Conservation (phyloP, 2,113 vertebrate species). For the Cyanoliseus patagonus region DNA sequence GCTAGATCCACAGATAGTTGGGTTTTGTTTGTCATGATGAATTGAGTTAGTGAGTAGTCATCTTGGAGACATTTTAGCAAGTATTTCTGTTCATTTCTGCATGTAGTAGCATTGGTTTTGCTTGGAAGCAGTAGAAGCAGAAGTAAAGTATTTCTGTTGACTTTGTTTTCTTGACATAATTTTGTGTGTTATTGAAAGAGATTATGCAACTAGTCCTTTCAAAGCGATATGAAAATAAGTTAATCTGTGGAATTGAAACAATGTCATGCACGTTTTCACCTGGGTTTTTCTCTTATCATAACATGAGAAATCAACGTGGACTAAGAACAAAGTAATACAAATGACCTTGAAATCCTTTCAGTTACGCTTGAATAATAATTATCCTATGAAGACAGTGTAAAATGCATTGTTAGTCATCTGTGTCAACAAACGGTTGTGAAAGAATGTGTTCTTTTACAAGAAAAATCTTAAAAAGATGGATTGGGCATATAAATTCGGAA, state of each 20-base stretch:
- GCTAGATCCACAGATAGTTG: not conserved
- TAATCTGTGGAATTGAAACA: not conserved
- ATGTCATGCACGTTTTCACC: not conserved
- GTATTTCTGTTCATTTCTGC: not conserved
- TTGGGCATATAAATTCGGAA: not conserved
- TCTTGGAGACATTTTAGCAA: not conserved
- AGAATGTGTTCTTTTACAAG: not conserved
- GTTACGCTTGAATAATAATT: not conserved
- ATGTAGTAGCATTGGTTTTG: not conserved
- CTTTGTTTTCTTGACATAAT: not conserved
- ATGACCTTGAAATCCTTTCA: not conserved
- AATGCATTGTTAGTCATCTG: not conserved
- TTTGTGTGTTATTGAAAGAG: not conserved
- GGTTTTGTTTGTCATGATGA: not conserved
- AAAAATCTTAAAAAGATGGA: not conserved
- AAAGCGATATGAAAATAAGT: not conserved
- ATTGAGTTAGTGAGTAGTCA: not conserved
- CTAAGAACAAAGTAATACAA: not conserved
- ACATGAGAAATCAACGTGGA: not conserved
- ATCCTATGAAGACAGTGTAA: not conserved
- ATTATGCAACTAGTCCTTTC: not conserved
- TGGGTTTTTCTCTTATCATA: not conserved
- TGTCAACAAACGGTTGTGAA: not conserved
- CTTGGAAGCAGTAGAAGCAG: not conserved
- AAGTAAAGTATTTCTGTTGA: not conserved